phyloP scores from a whole-genome alignment of 2,113 vertebrate species.

The Pitta sordida region DNA sequence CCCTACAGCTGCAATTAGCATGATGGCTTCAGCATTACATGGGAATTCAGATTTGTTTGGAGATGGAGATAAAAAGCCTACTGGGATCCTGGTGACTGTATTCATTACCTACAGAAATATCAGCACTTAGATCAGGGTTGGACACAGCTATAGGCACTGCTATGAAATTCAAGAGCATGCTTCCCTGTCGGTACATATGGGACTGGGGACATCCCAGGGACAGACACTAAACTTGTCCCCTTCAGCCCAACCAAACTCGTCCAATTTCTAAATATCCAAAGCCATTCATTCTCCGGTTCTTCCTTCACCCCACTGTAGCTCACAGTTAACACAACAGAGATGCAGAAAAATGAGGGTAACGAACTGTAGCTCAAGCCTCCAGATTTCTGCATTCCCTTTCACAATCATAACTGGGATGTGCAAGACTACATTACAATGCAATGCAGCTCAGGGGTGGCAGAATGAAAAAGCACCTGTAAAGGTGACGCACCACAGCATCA shows the following conservation, averaged over 20 bases:
- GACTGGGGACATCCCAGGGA: neutral
- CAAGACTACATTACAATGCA: neutral
- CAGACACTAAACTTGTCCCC: neutral
- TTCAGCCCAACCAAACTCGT: neutral
- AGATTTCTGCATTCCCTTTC: neutral
- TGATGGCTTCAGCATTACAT: neutral
- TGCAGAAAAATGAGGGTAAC: neutral
- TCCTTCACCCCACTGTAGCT: neutral
- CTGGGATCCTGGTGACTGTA: neutral
- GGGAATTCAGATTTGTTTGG: neutral
- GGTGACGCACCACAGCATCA: rapidly evolving
- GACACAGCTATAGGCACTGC: neutral
- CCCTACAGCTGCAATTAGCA: neutral
- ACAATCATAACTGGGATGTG: neutral
- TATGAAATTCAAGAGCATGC: neutral
- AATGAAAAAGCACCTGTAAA: neutral
- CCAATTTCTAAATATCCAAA: neutral
- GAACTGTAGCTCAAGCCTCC: neutral
- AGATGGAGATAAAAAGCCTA: neutral
- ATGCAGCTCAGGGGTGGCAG: rapidly evolving
- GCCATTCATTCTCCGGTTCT: rapidly evolving
- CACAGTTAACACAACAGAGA: rapidly evolving
- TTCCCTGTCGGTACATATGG: neutral
- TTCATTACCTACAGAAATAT: neutral
- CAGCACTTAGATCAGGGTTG: neutral